Evolutionary conservation across 2,888 invertebrate species (phyloP).

Genomic region (Limnephilus rhombicus): DNA sequence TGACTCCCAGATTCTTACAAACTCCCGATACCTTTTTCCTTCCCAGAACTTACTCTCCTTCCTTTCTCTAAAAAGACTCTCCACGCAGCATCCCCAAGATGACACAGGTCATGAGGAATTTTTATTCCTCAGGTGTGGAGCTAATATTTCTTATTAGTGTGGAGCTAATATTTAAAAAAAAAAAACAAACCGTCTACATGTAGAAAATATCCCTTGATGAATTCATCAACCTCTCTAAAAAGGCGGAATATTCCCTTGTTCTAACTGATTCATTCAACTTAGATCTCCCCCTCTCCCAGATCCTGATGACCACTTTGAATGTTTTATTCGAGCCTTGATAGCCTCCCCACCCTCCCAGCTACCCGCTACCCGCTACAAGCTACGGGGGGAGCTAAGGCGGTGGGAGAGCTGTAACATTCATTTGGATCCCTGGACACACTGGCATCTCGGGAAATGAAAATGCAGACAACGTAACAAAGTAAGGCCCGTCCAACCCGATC

Average conservation of each 20-base stretch:
- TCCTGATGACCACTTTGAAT: neutral
- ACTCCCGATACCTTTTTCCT: too few relatives aligned
- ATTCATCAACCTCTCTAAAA: neutral
- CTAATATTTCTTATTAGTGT: too few relatives aligned
- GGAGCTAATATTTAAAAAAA: too few relatives aligned
- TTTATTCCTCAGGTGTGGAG: too few relatives aligned
- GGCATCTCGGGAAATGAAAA: neutral
- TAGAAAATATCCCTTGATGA: too few relatives aligned
- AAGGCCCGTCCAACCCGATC: neutral
- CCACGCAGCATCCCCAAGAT: too few relatives aligned
- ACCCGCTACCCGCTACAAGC: too few relatives aligned
- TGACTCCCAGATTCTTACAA: too few relatives aligned
- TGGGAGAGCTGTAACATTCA: neutral
- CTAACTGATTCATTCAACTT: neutral
- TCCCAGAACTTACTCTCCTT: too few relatives aligned
- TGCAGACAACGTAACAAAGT: neutral
- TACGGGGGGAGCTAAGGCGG: neutral
- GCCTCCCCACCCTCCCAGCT: neutral
- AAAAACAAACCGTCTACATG: too few relatives aligned
- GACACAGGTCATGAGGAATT: too few relatives aligned
- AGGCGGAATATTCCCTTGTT: neutral
- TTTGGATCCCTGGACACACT: neutral
- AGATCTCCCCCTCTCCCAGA: neutral
- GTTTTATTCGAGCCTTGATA: neutral
- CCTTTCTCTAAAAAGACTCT: too few relatives aligned